phyloP scores from a whole-genome alignment of 2,888 invertebrate genomes.

The Papilio gigon region DNA sequence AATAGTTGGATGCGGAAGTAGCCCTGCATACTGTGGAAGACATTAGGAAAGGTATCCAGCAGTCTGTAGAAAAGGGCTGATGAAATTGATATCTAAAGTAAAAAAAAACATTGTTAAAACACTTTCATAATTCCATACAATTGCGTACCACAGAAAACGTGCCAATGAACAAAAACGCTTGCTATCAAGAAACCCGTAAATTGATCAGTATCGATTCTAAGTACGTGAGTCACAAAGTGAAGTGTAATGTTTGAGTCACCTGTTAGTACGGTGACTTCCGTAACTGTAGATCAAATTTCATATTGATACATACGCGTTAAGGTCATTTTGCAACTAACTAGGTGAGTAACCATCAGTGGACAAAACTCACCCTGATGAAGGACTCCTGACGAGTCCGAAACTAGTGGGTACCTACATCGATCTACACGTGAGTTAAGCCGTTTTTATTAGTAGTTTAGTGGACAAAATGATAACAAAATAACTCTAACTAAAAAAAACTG shows the following conservation, averaged over 20 bases:
- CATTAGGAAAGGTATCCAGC: too few relatives aligned
- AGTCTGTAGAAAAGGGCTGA: too few relatives aligned
- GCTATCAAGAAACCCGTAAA: conserved; percentile 51
- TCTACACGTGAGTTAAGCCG: too few relatives aligned
- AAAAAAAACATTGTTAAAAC: not conserved
- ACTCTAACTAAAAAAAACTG: too few relatives aligned
- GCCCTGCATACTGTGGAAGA: too few relatives aligned
- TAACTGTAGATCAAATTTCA: conserved; percentile 2
- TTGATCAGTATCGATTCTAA: conserved; percentile 55
- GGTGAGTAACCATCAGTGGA: not conserved
- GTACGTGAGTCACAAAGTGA: conserved; percentile 52
- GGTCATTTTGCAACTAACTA: not conserved
- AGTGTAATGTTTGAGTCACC: conserved; percentile 34
- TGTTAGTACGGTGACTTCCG: conserved; percentile 1
- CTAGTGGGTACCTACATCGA: too few relatives aligned
- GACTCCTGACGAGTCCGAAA: too few relatives aligned
- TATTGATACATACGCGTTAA: conserved; percentile 1
- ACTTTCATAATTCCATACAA: conserved; percentile 1
- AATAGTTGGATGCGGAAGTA: too few relatives aligned
- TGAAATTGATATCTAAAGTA: not conserved
- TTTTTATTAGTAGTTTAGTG: too few relatives aligned
- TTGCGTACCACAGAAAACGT: not conserved
- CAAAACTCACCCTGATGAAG: too few relatives aligned
- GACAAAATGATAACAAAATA: too few relatives aligned
- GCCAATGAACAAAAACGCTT: not conserved